Conservation (phyloP, 2,888 invertebrate species). For the Micropterix aruncella region DNA sequence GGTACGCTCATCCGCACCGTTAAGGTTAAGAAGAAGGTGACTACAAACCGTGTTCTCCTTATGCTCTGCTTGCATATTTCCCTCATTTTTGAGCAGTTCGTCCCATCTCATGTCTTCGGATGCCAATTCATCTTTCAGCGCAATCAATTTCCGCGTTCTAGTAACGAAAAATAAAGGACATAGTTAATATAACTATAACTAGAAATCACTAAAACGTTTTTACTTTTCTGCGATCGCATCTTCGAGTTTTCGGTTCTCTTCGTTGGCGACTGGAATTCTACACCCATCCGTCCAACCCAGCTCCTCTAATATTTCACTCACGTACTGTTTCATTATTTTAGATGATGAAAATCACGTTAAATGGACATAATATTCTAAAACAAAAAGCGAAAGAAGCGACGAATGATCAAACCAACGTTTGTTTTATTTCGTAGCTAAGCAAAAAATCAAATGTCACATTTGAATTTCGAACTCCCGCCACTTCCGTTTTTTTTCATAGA, state of each 20-base stretch:
- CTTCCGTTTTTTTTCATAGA: too few species aligned
- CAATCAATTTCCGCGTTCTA: not conserved
- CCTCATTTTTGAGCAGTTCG: constrained; percentile 31
- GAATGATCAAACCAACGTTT: constrained; percentile 5
- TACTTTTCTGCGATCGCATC: constrained; percentile 23
- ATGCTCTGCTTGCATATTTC: constrained; percentile 29
- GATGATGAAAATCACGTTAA: constrained; percentile 10
- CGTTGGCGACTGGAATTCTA: constrained; percentile 65
- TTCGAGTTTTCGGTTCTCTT: constrained; percentile 44
- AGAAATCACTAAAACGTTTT: not conserved
- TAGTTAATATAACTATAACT: not conserved
- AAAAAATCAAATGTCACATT: constrained; percentile 6
- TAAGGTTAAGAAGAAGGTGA: too few species aligned
- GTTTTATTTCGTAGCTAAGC: constrained; percentile 4
- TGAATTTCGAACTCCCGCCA: not conserved
- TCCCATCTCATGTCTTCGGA: constrained; percentile 26
- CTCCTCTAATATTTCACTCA: constrained; percentile 49
- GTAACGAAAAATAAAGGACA: too few species aligned
- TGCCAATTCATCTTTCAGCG: constrained; percentile 24
- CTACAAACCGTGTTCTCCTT: constrained; percentile 34
- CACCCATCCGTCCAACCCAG: constrained; percentile 67
- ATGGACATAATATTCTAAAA: constrained; percentile 15
- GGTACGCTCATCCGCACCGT: too few species aligned
- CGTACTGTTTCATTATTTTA: constrained; percentile 24
- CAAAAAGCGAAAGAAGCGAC: constrained; percentile 14